Conservation (phyloP, 2,113 vertebrate genomes). For the Poeciliopsis turrubarensis region DNA sequence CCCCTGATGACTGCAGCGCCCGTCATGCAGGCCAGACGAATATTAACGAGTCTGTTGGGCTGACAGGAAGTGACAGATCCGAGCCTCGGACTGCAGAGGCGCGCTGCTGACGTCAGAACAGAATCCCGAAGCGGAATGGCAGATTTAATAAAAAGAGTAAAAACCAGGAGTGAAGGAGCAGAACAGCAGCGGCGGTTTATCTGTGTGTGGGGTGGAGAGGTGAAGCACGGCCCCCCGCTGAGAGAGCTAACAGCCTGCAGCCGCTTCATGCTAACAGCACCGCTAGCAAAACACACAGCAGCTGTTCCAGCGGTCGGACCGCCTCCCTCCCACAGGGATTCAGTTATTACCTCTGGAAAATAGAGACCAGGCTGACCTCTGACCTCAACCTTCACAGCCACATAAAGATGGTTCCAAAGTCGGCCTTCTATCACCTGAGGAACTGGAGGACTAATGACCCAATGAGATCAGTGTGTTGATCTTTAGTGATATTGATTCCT, state of each 20-base stretch:
- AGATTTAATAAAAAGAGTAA: not conserved
- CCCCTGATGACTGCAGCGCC: not conserved
- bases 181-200: conserved; percentile 24
- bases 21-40: not conserved
- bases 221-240: conserved; percentile 25
- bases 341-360: too few relatives aligned
- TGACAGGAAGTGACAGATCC: conserved; percentile 1
- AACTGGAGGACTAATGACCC: too few relatives aligned
- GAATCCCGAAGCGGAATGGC: not conserved
- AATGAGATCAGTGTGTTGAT: too few relatives aligned
- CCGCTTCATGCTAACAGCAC: not conserved
- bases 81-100: not conserved
- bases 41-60: conserved; percentile 2
- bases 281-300: not conserved
- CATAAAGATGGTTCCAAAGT: too few relatives aligned
- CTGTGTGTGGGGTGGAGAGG: conserved; percentile 12
- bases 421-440: too few relatives aligned
- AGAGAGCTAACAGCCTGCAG: conserved; percentile 44
- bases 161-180: not conserved
- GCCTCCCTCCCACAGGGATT: not conserved
- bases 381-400: too few relatives aligned
- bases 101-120: not conserved
- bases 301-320: not conserved
- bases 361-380: too few relatives aligned
- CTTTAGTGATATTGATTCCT: too few relatives aligned